Percentiles rank a stretch among this genome's conserved stretches.
Conservation (phyloP, 1,140 invertebrate genomes). For the Augochlora pura region DNA sequence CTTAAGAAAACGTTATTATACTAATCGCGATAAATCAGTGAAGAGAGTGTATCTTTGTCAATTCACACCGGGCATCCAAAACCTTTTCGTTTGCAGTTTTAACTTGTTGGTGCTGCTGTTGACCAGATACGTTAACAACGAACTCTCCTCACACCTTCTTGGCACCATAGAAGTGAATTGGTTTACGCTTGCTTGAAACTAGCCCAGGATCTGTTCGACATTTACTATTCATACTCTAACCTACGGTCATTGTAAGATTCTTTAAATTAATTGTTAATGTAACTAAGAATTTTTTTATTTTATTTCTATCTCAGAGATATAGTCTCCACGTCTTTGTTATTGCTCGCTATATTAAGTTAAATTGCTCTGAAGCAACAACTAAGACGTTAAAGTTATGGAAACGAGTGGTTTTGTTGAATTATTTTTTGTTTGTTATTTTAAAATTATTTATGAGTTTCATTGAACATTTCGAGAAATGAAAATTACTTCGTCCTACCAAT, state of each 20-base stretch:
- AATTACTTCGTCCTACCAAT: background rate
- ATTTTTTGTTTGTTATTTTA: background rate
- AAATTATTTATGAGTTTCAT: background rate
- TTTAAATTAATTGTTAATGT: background rate
- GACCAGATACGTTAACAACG: constrained; percentile 61
- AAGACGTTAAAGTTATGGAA: background rate
- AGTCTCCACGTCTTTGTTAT: background rate
- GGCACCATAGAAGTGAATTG: constrained; percentile 31
- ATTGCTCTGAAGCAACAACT: background rate
- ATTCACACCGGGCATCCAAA: constrained; percentile 73
- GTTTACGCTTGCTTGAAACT: constrained; percentile 69
- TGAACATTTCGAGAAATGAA: background rate
- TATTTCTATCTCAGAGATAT: background rate
- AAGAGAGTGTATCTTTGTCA: background rate
- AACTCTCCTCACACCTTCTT: constrained; percentile 25
- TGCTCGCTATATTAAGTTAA: background rate
- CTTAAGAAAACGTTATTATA: background rate
- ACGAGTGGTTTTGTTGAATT: background rate
- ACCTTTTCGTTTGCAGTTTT: constrained; percentile 78
- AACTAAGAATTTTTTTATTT: background rate
- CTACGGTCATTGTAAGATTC: background rate
- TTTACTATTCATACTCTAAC: background rate
- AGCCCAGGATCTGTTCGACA: constrained; percentile 11
- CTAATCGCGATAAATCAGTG: background rate
- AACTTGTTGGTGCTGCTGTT: constrained; percentile 79